Conservation (phyloP, 2,888 invertebrate genomes). For the Drosophila subquinaria region DNA sequence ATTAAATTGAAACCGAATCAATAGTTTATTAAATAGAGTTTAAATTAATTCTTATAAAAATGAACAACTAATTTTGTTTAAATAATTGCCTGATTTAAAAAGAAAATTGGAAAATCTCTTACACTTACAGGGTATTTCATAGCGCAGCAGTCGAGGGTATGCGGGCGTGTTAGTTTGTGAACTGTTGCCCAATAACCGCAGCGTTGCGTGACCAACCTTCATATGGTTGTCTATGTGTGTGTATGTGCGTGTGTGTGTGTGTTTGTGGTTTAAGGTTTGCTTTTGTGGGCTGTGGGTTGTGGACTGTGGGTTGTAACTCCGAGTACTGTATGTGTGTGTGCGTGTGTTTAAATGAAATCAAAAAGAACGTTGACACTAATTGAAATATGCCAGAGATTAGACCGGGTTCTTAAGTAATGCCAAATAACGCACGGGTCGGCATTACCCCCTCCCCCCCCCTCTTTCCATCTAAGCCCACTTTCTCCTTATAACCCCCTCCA, state of each 20-base stretch:
- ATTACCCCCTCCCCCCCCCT: background rate
- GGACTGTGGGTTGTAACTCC: constrained; percentile 20
- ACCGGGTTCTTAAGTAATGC: constrained; percentile 54
- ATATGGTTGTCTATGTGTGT: constrained; percentile 34
- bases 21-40: too few species aligned
- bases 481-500: too few species aligned
- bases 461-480: background rate
- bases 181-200: constrained; percentile 57
- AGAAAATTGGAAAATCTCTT: too few species aligned
- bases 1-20: too few species aligned
- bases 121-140: constrained; percentile 2
- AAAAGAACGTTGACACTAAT: constrained; percentile 74
- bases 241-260: constrained; percentile 20
- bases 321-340: constrained; percentile 1
- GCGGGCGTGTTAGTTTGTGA: constrained; percentile 31
- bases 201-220: constrained; percentile 72
- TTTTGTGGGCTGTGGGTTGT: constrained; percentile 23
- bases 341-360: constrained; percentile 53
- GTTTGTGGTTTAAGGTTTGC: constrained; percentile 11
- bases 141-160: constrained; percentile 1
- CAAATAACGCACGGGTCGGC: constrained; percentile 34
- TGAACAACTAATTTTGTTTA: too few species aligned
- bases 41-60: too few species aligned
- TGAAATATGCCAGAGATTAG: constrained; percentile 75
- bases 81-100: too few species aligned